Base-by-base conservation (phyloP, 2,888 invertebrate species). In the Orthosia gracilis region DNA sequence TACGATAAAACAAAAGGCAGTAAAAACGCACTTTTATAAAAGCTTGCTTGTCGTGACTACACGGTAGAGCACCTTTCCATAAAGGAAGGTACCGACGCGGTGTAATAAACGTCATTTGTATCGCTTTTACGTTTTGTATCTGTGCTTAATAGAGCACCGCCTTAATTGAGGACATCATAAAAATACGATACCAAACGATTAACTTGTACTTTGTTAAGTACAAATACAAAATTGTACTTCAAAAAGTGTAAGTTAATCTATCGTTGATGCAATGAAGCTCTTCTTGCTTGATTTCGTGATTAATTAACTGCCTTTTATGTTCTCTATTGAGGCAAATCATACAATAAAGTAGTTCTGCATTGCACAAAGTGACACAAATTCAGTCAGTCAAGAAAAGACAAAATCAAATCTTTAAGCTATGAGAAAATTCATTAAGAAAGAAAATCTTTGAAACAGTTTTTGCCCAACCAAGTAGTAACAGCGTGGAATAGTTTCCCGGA, bases 101-200 rank as follows among this genome's bases (percentile, higher is more conserved):
- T 45, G 67, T 72, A 69, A 74, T 83, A 83, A 83, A 83, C 59
- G 82, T 84, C 85, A 78, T 63, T 64, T 54, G 11, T 78, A 72
- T 84, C 64, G 57, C 31, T 49, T 68, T 84, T 66, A 81, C 68
- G 55, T 84, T 84, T 70, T 72, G 69, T 82, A 69, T 83, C 50
- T 49, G 57, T 63, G 54, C 31, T 67, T 66, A 50, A 54, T 61
- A 49, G 21, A 49, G n/a, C 21, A 63, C 55, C 26, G 50, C 54
- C 54, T 23, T 26, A 13, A 31, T 31, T 50, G 17, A 69, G 18
- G n/a, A 69, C 45, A 15, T 40, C 26, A 26, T 78, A 40, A 45
- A 61, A 45, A 21, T 61, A 21, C 40, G 7, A 40, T 40, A 40
- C 40, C 7, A 40, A 40, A 40, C 40, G 9, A 40, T 40, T 40